Conservation (phyloP, 2,888 invertebrate species). For the Tipula unca region DNA sequence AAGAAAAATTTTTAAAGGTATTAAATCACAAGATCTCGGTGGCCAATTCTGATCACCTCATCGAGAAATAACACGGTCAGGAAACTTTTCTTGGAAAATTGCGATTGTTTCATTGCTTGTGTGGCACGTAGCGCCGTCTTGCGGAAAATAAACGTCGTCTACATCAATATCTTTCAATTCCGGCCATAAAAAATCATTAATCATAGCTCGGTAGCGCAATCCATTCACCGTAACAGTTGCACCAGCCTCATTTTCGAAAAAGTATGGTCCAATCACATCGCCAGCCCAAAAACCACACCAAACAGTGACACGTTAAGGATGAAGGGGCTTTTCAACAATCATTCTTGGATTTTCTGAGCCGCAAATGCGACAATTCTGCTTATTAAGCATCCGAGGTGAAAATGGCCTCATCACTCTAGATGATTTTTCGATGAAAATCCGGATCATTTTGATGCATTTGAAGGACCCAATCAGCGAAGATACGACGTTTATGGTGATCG, state of each 20-base stretch:
- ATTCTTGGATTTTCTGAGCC: too few relatives aligned
- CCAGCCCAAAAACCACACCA: too few relatives aligned
- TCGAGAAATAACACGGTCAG: background rate
- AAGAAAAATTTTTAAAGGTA: background rate
- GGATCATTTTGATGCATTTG: too few relatives aligned
- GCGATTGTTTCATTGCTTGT: background rate
- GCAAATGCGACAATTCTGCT: too few relatives aligned
- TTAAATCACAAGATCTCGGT: background rate
- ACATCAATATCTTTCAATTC: conserved; percentile 15
- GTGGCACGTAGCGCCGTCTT: conserved; percentile 19
- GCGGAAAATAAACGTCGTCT: background rate
- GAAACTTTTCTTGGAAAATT: background rate
- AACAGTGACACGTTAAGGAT: too few relatives aligned
- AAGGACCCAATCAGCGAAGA: too few relatives aligned
- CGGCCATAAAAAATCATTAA: conserved; percentile 17
- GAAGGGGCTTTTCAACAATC: too few relatives aligned
- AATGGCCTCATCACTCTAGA: too few relatives aligned
- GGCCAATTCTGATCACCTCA: background rate
- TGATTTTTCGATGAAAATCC: too few relatives aligned
- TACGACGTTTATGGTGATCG: too few relatives aligned
- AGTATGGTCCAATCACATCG: too few relatives aligned
- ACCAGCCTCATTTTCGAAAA: background rate
- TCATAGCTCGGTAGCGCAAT: background rate
- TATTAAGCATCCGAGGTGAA: too few relatives aligned
- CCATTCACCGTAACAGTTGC: background rate